phyloP scores from a whole-genome alignment of 2,888 invertebrate genomes.

The Notocelia uddmanniana region DNA sequence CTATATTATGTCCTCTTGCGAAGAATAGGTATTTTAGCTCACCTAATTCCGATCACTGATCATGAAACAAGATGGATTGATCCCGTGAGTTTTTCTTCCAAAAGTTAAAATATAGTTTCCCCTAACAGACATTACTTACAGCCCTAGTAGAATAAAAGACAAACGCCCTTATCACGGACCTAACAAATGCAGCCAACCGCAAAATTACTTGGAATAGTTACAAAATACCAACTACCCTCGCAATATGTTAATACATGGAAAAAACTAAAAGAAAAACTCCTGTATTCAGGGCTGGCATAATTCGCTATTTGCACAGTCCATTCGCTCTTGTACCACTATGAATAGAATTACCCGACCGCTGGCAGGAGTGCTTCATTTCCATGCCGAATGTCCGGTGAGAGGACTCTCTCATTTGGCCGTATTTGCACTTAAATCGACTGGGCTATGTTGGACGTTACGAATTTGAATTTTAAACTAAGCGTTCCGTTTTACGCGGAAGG shows the following conservation, averaged over 20 bases:
- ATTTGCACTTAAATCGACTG: constrained; percentile 69
- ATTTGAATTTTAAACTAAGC: constrained; percentile 84
- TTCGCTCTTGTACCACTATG: constrained; percentile 63
- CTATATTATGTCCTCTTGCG: too few relatives aligned
- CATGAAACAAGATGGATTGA: too few relatives aligned
- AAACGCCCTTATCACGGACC: constrained; percentile 20
- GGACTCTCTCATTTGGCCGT: constrained; percentile 64
- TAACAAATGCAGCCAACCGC: constrained; percentile 20
- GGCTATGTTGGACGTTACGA: constrained; percentile 72
- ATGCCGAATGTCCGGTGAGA: constrained; percentile 63
- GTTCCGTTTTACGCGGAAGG: constrained; percentile 74
- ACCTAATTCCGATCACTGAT: too few relatives aligned
- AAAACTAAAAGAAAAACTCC: constrained; percentile 45
- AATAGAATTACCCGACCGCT: constrained; percentile 68
- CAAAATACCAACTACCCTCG: constrained; percentile 24
- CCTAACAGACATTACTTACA: background rate
- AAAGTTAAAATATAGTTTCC: background rate
- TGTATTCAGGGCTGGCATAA: constrained; percentile 61
- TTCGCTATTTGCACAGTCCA: constrained; percentile 68
- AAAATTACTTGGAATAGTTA: constrained; percentile 32
- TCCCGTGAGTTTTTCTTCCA: background rate
- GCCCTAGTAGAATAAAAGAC: constrained; percentile 17
- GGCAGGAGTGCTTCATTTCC: constrained; percentile 62
- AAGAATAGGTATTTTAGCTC: too few relatives aligned
- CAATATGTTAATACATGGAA: constrained; percentile 44